Evolutionary conservation across 2,797 vertebrate species (phyloP).

Genomic region (Rostrhamus sociabilis): DNA sequence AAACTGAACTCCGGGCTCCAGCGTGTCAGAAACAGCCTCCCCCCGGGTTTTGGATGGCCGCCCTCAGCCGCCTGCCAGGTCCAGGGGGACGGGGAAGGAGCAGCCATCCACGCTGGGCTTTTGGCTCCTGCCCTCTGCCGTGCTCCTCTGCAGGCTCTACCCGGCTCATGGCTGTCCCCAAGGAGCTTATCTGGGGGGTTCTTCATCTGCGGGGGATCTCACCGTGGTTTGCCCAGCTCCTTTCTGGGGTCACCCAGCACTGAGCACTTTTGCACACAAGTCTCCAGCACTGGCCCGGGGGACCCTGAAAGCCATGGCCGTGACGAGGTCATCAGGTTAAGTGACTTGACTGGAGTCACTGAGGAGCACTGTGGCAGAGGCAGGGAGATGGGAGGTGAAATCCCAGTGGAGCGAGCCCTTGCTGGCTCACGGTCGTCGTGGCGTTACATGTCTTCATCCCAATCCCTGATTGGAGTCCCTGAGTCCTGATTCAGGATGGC

Average conservation of each 20-base stretch:
- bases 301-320: neutral
- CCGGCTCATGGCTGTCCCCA: neutral
- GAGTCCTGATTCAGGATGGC: neutral
- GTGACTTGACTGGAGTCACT: neutral
- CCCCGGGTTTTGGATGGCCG: neutral
- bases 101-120: neutral
- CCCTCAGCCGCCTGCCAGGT: neutral
- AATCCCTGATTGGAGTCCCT: no score
- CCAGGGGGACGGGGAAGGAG: neutral
- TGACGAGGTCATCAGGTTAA: neutral
- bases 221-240: neutral
- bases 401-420: neutral
- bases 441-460: neutral
- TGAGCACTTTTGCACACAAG: neutral
- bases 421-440: neutral
- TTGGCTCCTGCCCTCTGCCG: rapidly evolving
- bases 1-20: rapidly evolving
- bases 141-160: neutral
- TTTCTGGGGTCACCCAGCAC: neutral
- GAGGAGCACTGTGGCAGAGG: neutral
- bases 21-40: rapidly evolving
- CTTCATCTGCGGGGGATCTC: neutral
- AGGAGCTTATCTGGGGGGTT: neutral
- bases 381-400: neutral
- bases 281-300: neutral